Conservation (phyloP, 2,797 vertebrate species). For the Setipinna tenuifilis region DNA sequence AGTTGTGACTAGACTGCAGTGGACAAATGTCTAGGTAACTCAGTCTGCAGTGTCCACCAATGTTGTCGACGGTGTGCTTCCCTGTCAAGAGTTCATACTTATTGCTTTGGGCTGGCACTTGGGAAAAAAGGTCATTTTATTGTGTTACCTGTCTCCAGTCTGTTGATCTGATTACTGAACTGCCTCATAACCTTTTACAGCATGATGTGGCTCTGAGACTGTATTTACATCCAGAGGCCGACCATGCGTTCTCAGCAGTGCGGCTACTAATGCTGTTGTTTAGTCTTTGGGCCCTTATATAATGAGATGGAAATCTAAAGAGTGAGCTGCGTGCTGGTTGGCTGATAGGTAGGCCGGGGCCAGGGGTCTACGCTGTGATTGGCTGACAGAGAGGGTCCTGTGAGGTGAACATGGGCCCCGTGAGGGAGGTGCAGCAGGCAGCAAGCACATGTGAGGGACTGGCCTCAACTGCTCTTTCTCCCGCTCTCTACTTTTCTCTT, state of each 20-base stretch:
- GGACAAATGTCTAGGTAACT: background rate
- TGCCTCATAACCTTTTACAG: background rate
- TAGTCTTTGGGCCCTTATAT: conserved; percentile 53
- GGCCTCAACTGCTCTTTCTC: conserved; percentile 33
- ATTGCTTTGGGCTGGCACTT: background rate
- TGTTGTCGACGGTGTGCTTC: background rate
- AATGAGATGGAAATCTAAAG: conserved; percentile 53
- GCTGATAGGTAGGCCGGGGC: conserved; percentile 52
- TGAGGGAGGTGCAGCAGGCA: conserved; percentile 37
- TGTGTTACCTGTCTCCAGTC: background rate
- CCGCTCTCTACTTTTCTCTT: conserved; percentile 3
- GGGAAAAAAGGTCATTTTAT: background rate
- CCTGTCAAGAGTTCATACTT: background rate
- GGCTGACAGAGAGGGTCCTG: conserved; percentile 42
- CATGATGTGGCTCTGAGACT: background rate
- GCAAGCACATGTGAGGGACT: conserved; percentile 49
- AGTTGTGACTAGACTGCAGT: background rate
- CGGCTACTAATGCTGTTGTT: conserved; percentile 49
- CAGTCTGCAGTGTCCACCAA: background rate
- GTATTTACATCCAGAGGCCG: background rate
- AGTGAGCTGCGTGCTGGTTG: conserved; percentile 41
- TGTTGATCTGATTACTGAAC: background rate
- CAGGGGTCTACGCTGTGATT: conserved; percentile 42
- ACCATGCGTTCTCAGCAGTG: conserved; percentile 45
- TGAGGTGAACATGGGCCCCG: conserved; percentile 42